A percentile compares a stretch with the other conserved stretches of the same genome.
These are phyloP conservation scores for Tholera decimalis DNA, from an alignment of 2,888 invertebrate genomes.

Conservation along the genomic window DNA sequence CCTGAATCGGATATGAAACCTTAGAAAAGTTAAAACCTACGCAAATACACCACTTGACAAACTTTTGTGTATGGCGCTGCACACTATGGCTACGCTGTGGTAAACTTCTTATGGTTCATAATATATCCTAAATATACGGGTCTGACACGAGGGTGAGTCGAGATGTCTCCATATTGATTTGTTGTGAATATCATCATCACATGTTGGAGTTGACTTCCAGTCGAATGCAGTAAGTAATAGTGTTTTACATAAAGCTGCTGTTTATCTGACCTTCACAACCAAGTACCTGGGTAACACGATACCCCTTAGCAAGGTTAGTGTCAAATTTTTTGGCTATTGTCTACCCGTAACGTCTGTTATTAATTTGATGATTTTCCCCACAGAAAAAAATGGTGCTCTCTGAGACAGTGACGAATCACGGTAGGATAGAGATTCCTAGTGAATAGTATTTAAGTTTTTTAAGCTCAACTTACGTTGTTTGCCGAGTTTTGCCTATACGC, in stretches of 20 bases:
- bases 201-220: too few relatives aligned
- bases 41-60: constrained; percentile 19
- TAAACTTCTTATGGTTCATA: constrained; percentile 1
- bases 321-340: too few relatives aligned
- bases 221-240: too few relatives aligned
- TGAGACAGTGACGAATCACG: too few relatives aligned
- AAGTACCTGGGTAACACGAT: too few relatives aligned
- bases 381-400: too few relatives aligned
- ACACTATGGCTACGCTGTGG: background rate
- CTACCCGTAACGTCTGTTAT: too few relatives aligned
- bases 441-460: background rate
- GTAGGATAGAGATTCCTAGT: background rate
- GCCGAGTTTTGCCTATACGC: background rate
- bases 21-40: constrained; percentile 11
- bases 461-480: constrained; percentile 22
- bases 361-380: too few relatives aligned
- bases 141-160: background rate
- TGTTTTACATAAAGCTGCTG: too few relatives aligned
- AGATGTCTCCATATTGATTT: background rate
- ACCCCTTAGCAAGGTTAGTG: too few relatives aligned
- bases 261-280: too few relatives aligned
- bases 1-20: background rate
- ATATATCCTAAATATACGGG: background rate
- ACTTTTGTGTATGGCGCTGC: constrained; percentile 13
- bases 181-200: too few relatives aligned